A percentile compares a stretch with the other conserved stretches of the same genome.
Evolutionary conservation across 53 echinoderm and acorn worm species (phyloP).

Genomic region (Antedon mediterranea): DNA sequence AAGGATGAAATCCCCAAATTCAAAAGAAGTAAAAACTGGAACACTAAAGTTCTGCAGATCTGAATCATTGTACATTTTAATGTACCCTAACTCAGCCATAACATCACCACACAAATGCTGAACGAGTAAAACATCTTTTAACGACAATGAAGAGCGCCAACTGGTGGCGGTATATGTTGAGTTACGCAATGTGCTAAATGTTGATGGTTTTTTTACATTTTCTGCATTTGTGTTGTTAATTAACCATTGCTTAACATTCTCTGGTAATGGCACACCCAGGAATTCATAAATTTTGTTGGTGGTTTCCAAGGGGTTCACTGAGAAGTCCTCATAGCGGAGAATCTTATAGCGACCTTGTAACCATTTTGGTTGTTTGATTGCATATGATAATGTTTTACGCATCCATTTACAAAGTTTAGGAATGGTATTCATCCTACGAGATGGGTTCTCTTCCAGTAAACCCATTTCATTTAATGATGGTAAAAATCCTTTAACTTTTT

Average conservation of each 20-base stretch:
- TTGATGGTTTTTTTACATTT: neutral
- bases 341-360: slow-evolving; percentile 54
- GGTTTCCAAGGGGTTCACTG: slow-evolving; percentile 40
- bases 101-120: slow-evolving; percentile 48
- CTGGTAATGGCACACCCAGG: slow-evolving; percentile 31
- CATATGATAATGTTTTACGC: slow-evolving; percentile 39
- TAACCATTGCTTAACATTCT: slow-evolving; percentile 39
- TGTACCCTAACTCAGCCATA: slow-evolving; percentile 59
- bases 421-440: slow-evolving; percentile 12
- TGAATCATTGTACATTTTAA: slow-evolving; percentile 7
- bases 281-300: slow-evolving; percentile 60
- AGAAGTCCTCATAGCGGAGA: slow-evolving; percentile 78
- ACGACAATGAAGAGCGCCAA: slow-evolving; percentile 42
- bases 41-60: slow-evolving; percentile 23
- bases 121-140: slow-evolving; percentile 37
- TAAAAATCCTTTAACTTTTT: neutral
- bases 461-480: slow-evolving; percentile 1
- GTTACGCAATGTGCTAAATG: slow-evolving; percentile 71
- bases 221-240: slow-evolving; percentile 40
- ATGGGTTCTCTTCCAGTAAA: slow-evolving; percentile 5
- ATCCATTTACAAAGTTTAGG: slow-evolving; percentile 73
- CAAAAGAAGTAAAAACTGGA: slow-evolving; percentile 20
- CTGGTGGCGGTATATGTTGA: slow-evolving; percentile 41
- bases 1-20: slow-evolving; percentile 16
- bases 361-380: slow-evolving; percentile 43